Percentiles rank a stretch among this genome's conserved stretches.
Conservation (phyloP, 2,888 invertebrate genomes). For the Nomada lathburiana region DNA sequence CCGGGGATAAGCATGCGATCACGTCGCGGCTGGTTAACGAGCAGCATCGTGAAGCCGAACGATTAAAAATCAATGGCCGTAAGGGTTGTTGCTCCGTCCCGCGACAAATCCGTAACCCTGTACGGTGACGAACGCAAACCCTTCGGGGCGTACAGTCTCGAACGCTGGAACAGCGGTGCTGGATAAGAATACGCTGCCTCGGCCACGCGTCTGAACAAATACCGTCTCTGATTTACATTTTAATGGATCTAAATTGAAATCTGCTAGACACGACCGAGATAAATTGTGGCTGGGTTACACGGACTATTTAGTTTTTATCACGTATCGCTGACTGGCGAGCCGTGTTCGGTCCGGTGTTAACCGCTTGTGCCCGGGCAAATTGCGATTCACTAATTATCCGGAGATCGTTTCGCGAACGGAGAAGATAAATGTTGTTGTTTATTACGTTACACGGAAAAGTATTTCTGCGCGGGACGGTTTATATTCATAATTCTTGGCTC, state of each 20-base stretch:
- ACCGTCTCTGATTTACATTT: constrained; percentile 75
- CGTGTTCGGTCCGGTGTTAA: not conserved
- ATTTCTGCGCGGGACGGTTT: not conserved
- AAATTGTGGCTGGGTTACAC: constrained; percentile 61
- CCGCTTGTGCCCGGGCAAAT: constrained; percentile 8
- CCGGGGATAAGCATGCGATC: constrained; percentile 16
- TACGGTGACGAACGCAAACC: constrained; percentile 22
- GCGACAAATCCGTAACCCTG: constrained; percentile 41
- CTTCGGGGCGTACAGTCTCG: constrained; percentile 26
- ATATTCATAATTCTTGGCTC: not conserved
- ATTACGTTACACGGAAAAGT: not conserved
- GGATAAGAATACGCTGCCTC: constrained; percentile 58
- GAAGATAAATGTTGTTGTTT: not conserved
- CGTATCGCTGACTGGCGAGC: constrained; percentile 32
- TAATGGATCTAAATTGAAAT: constrained; percentile 80
- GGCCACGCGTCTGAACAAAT: constrained; percentile 66
- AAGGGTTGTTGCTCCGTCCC: constrained; percentile 21
- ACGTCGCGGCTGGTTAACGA: constrained; percentile 11
- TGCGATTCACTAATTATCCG: constrained; percentile 62
- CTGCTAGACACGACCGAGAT: constrained; percentile 67
- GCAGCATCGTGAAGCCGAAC: not conserved
- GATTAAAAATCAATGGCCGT: constrained; percentile 39
- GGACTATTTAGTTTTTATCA: constrained; percentile 66
- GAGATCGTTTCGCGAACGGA: constrained; percentile 26
- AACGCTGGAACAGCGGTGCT: constrained; percentile 25